Evolutionary conservation across 2,888 invertebrate genomes (phyloP).

Genomic region (Trissolcus japonicus): DNA sequence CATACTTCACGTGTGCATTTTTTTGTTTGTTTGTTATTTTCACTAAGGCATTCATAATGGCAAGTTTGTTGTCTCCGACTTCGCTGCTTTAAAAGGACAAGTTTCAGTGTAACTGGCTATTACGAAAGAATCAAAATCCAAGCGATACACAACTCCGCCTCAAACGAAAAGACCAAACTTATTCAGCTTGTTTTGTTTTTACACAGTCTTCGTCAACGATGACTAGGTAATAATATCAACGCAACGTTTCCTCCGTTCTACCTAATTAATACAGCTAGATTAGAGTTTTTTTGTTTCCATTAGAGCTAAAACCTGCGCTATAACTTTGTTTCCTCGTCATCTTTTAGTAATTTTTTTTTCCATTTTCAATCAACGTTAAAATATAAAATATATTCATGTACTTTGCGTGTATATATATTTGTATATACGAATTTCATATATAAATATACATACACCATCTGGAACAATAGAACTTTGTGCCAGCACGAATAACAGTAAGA

Average conservation of each 20-base stretch:
- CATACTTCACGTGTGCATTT: conserved; percentile 63
- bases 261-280: conserved; percentile 37
- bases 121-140: conserved; percentile 28
- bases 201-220: conserved; percentile 48
- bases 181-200: conserved; percentile 23
- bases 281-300: conserved; percentile 18
- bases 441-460: conserved; percentile 37
- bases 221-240: conserved; percentile 43
- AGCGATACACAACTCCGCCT: conserved; percentile 40
- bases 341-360: conserved; percentile 4
- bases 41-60: conserved; percentile 75
- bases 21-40: conserved; percentile 65
- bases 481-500: conserved; percentile 59
- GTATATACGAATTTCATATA: not conserved
- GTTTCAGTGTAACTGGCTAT: conserved; percentile 29
- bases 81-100: conserved; percentile 42
- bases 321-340: conserved; percentile 17
- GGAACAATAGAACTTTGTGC: conserved; percentile 60
- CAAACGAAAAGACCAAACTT: conserved; percentile 40
- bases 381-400: conserved; percentile 52
- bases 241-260: conserved; percentile 41
- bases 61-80: conserved; percentile 62
- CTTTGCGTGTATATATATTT: conserved; percentile 21
- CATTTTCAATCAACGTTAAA: conserved; percentile 39
- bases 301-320: conserved; percentile 37